Evolutionary conservation across 2,797 vertebrate genomes (phyloP), one percentile per base, ranked within the genome.

Genomic region (Pipistrellus kuhlii): DNA sequence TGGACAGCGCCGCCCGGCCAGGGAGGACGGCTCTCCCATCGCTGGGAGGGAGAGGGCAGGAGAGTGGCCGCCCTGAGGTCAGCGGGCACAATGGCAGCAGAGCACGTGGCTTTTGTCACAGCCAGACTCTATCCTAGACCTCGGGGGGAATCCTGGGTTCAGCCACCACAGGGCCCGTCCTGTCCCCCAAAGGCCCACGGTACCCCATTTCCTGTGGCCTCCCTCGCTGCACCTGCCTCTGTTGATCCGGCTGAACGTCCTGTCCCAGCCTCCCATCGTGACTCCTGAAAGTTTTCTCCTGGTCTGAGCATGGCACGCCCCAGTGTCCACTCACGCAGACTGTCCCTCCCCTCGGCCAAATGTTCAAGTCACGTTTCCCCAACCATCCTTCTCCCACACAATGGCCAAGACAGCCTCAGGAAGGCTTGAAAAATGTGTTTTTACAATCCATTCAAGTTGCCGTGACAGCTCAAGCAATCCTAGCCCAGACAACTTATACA

Each of bases 21-120:
- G 81, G 3, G 88, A 93, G 97, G 98, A 98, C 95, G 98, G 97
- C 95, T 98, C 97, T 94, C 97, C 90, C 20, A 98, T 97, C 75
- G 98, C 97, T 97, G 85, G 2, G 93, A 92, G 86, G 78, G 78
- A 94, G 94, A 68, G 68, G 25, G 46, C 66, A 68, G 2, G 0
- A 55, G 46, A 94, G 12, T 3, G 17, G 8, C 71, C 13, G 38
- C 51, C n/a, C 32, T 35, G 25, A 59, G 59, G 57, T 62, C 57
- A 59, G 44, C 53, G 1, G 21, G 51, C 51, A 17, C 38, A 46
- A 48, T 25, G 0, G 55, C 27, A 17, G 20, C 14, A 46, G 71
- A 62, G 13, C 41, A 51, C 5, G 0, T 9, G 32, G 71, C 38
- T 44, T 6, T 25, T 44, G 13, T 18, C 15, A 10, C 48, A 44